Conservation (phyloP, 2,888 invertebrate species). For the Altica lythri region DNA sequence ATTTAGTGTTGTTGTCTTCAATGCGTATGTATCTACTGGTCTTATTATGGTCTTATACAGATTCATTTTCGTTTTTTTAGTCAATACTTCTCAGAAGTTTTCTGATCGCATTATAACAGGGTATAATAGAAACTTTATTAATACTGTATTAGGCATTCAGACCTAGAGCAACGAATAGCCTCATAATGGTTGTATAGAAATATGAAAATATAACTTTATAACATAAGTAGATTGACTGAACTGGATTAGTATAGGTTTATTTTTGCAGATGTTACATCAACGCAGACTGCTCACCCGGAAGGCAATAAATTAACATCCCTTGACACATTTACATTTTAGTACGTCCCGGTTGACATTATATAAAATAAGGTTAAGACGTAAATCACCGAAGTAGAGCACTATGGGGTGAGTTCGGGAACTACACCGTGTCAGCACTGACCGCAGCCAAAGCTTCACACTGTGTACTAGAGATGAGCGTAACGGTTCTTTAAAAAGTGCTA, state of each 20-base stretch:
- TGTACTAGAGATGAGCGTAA: slow-evolving; percentile 10
- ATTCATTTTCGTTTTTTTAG: no score
- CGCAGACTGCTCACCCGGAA: slow-evolving; percentile 34
- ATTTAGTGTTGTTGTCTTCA: no score
- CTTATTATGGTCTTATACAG: no score
- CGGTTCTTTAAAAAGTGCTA: not conserved
- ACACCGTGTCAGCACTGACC: slow-evolving; percentile 53
- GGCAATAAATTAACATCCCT: slow-evolving; percentile 42
- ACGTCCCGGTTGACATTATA: slow-evolving; percentile 60
- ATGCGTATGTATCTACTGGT: no score
- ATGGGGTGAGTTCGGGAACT: slow-evolving; percentile 41
- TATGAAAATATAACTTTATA: no score
- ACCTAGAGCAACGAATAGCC: no score
- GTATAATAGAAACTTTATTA: no score
- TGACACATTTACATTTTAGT: slow-evolving; percentile 50
- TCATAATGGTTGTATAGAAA: no score
- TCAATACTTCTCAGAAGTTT: no score
- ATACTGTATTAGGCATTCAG: no score
- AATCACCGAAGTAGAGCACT: slow-evolving; percentile 61
- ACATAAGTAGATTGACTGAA: no score
- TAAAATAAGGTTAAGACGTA: slow-evolving; percentile 64
- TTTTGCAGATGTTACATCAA: slow-evolving; percentile 38
- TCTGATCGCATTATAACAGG: no score
- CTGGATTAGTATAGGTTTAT: slow-evolving; percentile 26
- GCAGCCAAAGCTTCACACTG: slow-evolving; percentile 44